Evolutionary conservation across 1,140 invertebrate genomes (phyloP), one percentile per base, ranked within the genome.

Genomic region (Drosophila carrolli): DNA sequence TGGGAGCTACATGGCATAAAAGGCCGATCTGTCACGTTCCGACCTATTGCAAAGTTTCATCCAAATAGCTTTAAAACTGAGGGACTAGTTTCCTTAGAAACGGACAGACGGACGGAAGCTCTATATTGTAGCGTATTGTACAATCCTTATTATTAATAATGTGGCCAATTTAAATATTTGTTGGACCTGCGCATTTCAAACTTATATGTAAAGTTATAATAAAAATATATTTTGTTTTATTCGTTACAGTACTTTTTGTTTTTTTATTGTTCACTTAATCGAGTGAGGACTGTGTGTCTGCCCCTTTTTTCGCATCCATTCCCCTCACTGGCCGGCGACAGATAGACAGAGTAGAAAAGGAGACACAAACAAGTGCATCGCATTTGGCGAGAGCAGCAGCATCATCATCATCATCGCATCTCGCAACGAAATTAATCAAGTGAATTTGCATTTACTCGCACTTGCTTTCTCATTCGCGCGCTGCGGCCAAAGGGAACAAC

Each of bases 321-420:
- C 9, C 9, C 56, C 32, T 23, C n/a, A 8, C n/a, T 1, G 13
- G 11, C 35, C 55, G 27, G 27, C 41, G 43, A 6, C 59, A 54
- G 38, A 61, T 41, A 61, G 59, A 32, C 47, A 46, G 48, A n/a
- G n/a, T 4, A 13, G 58, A 4, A 16, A 47, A 35, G 32, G 60
- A 66, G 60, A 62, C 60, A 62, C 23, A 65, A 40, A 65, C 43
- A 65, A 70, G 63, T 57, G 67, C 67, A 71, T 56, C 50, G 66
- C 41, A 16, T 50, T 32, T 50, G 27, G 47, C 47, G n/a, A 23
- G 50, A 41, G 23, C 56, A 29, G 43, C 60, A 50, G 47, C 47
- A 32, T 14, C 47, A 50, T 14, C 47, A 50, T 27, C 47, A 50
- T 32, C 47, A 50, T 14, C 47, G 19, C 10, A 13, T 57, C 46